Base-by-base conservation (phyloP, 2,888 invertebrate genomes). In the Hemistola chrysoprasaria region DNA sequence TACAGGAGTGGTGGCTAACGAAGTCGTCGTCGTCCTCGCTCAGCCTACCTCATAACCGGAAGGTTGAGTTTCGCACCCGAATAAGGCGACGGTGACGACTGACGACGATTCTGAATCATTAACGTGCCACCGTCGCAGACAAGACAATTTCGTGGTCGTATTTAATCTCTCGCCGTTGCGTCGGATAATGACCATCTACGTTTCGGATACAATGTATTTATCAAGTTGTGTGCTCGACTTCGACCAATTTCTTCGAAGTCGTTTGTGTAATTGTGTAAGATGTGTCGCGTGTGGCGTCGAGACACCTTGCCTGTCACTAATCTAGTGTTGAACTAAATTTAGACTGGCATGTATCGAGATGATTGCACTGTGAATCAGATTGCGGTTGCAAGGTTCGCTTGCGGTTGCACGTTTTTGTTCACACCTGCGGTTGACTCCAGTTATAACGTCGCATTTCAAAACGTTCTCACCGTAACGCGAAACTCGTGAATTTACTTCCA, bases 31-130 rank as follows among this genome's bases (percentile, higher is more conserved):
- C 66, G 62, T 70, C 70, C 67, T 65, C 59, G 48, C 50, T 40
- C 53, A 50, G 53, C 50, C 55, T 53, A 64, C 59, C 66, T 73
- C 64, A 74, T 76, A 80, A 81, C 80, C 71, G 73, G 79, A 80
- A 79, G 78, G 80, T 81, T 77, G 65, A 79, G 79, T 82, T 81
- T 80, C 74, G 76, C 71, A 68, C 66, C 68, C 74, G 65, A 78
- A 74, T 65, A 63, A 62, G 59, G 56, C 53, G 52, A 58, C 58
- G 50, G n/a, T n/a, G n/a, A n/a, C n/a, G n/a, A n/a, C n/a, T 51
- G 52, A 58, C 58, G 50, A 52, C 56, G 63, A 56, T 49, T 59
- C 59, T 60, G 68, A 66, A 74, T 76, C 72, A 78, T 79, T 78
- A 81, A 69, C 64, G 68, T 63, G 61, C 68, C 63, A 61, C 62